Percentiles rank a stretch among this genome's conserved stretches.
phyloP scores from a whole-genome alignment of 2,888 invertebrate genomes.

The Lycia hirtaria region DNA sequence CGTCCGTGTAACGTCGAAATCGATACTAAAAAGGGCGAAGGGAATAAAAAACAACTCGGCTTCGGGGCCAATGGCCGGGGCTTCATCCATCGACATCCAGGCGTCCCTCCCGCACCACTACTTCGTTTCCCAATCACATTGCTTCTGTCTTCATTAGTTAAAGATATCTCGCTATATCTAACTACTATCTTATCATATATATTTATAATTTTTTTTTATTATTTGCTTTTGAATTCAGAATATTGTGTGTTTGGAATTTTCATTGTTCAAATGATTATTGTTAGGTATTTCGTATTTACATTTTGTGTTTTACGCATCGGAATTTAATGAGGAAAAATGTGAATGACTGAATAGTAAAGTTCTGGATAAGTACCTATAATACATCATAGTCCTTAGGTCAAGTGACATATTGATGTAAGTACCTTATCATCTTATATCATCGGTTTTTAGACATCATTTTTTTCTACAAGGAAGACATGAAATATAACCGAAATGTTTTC shows the following conservation, averaged over 20 bases:
- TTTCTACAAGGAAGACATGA: too few species aligned
- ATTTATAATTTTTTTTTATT: slow-evolving; percentile 1
- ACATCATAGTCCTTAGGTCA: too few species aligned
- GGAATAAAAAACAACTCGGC: slow-evolving; percentile 54
- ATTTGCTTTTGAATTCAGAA: slow-evolving; percentile 8
- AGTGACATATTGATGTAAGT: too few species aligned
- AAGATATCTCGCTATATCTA: slow-evolving; percentile 10
- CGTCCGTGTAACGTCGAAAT: slow-evolving; percentile 35
- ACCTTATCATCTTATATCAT: too few species aligned
- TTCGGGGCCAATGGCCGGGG: slow-evolving; percentile 70
- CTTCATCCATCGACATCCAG: slow-evolving; percentile 26
- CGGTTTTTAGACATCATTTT: too few species aligned
- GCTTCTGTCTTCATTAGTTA: slow-evolving; percentile 18
- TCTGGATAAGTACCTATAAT: background rate
- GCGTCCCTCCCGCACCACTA: slow-evolving; percentile 40
- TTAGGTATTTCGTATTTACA: slow-evolving; percentile 2
- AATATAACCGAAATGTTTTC: too few species aligned
- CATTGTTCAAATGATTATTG: slow-evolving; percentile 1
- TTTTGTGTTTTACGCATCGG: background rate
- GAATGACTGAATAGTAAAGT: background rate
- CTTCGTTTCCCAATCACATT: slow-evolving; percentile 40
- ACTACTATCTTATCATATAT: slow-evolving; percentile 21
- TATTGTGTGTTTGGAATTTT: background rate
- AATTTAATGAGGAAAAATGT: background rate
- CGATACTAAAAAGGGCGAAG: slow-evolving; percentile 51